Evolutionary conservation across 2,888 invertebrate genomes (phyloP), one percentile per base, ranked within the genome.

Genomic region (Thera britannica): DNA sequence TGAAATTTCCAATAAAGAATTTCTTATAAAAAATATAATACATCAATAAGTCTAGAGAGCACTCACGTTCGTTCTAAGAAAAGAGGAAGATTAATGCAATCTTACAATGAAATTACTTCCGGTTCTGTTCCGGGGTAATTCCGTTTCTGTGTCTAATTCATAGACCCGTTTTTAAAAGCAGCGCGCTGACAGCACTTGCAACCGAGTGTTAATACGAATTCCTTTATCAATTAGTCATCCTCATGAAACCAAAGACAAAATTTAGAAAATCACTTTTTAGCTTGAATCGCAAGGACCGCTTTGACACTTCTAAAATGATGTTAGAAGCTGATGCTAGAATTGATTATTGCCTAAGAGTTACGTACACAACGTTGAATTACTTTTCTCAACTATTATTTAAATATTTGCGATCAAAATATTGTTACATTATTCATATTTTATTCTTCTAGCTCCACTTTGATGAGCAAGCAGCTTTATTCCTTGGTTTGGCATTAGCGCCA

Each of bases 401-500:
- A 7, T 41, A 41, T 46, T 46, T 9, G 2, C 44, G 44, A 9
- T 46, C 44, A 46, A 46, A 8, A 23, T 23, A 23, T 23, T 23
- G 23, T 23, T 23, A 23, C 23, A 23, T 23, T 9, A 46, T 46
- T 46, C 8, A 9, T 46, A 51, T 51, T 51, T 51, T 4, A 12
- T 34, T 6, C 23, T 1, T 34, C 1, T 51, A 23, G 7, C 7
- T 23, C 51, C 7, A 7, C 23, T 6, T 23, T 51, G 7, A 34
- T 51, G 23, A 23, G 2, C 49, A 4, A 3, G 4, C 52, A 34
- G 51, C 51, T 9, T 52, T 52, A 34, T 34, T 46, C 2, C 0
- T 52, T 52, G 3, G 2, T 34, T 63, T 63, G 3, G 59, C 2
- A 6, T 64, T 6, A 78, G 71, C 80, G 87, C 85, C 90, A 87